These are phyloP conservation scores for Calosoma granatense DNA, from an alignment of 1,140 invertebrate genomes.

Conservation along the genomic window DNA sequence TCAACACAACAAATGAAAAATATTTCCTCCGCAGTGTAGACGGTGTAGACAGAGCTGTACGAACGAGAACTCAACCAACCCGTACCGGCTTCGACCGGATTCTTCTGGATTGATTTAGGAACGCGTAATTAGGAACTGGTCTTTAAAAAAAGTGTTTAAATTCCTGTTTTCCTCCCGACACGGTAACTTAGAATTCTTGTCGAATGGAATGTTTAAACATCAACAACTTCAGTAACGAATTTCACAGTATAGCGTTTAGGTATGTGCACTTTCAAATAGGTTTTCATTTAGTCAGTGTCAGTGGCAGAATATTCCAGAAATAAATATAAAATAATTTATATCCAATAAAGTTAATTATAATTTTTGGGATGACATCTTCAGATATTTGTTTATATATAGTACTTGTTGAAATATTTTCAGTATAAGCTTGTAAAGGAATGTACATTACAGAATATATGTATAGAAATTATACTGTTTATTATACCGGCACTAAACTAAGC, in stretches of 20 bases:
- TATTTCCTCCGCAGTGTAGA: not conserved
- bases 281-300: too few species aligned
- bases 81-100: not conserved
- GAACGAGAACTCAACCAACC: not conserved
- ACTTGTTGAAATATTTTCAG: not conserved
- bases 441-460: not conserved
- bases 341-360: not conserved
- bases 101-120: not conserved
- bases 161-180: not conserved
- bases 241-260: too few species aligned
- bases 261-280: too few species aligned
- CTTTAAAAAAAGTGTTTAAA: not conserved
- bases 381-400: not conserved
- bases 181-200: not conserved
- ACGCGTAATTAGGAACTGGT: not conserved
- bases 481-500: not conserved
- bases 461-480: not conserved
- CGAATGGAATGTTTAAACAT: not conserved
- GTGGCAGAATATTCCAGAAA: too few species aligned
- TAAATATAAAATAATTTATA: not conserved
- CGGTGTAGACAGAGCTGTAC: not conserved
- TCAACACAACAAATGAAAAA: slow-evolving; percentile 1
- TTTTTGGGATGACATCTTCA: not conserved
- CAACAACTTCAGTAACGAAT: not conserved
- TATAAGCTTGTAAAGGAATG: not conserved